phyloP scores from a whole-genome alignment of 1,140 invertebrate genomes.

The Gryon sp. region DNA sequence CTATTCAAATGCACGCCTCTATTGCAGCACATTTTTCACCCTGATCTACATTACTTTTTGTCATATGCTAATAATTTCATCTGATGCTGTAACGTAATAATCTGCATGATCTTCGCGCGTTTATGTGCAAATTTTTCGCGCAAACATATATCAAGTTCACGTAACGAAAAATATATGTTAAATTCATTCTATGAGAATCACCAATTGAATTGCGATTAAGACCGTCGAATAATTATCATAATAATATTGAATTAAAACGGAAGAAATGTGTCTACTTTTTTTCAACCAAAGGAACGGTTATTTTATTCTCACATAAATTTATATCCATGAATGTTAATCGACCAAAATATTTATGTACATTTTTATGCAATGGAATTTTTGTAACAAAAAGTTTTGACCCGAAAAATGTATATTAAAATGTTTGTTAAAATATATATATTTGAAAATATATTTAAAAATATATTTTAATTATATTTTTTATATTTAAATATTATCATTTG shows the following conservation, averaged over 20 bases:
- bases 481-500: no score
- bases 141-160: constrained; percentile 34
- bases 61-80: constrained; percentile 28
- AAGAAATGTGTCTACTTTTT: no score
- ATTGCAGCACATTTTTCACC: constrained; percentile 47
- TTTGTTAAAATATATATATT: no score
- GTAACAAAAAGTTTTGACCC: no score
- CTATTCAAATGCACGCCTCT: constrained; percentile 43
- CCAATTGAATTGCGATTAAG: not conserved
- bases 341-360: no score
- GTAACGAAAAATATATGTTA: constrained; percentile 29
- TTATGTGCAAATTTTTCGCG: constrained; percentile 32
- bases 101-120: constrained; percentile 22
- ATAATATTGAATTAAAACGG: no score
- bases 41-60: constrained; percentile 59
- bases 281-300: not conserved
- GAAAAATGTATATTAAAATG: no score
- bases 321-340: not conserved
- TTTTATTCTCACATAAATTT: not conserved
- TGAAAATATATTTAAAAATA: no score
- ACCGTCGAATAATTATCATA: no score
- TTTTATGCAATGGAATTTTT: no score
- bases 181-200: constrained; percentile 5
- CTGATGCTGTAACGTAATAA: constrained; percentile 33
- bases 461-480: no score